Percentiles rank a stretch among this genome's conserved stretches.
These are phyloP conservation scores for Ctenochaetus hawaiiensis DNA, from an alignment of 2,797 vertebrate species.

Conservation along the genomic window DNA sequence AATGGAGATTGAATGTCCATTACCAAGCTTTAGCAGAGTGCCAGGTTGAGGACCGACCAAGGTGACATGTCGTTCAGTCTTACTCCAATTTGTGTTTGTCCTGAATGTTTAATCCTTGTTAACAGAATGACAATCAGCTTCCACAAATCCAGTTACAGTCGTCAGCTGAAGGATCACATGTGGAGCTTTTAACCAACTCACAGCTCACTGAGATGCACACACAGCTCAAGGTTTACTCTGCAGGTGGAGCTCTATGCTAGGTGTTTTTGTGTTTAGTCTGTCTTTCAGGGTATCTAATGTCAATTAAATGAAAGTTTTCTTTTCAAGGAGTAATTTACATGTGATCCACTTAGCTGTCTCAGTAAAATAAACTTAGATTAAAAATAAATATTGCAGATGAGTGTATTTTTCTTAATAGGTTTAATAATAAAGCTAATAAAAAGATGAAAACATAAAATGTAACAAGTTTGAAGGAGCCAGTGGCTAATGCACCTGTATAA, in stretches of 20 bases:
- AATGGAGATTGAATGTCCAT: too few relatives aligned
- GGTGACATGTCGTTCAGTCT: not conserved
- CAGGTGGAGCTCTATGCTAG: not conserved
- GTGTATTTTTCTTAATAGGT: too few relatives aligned
- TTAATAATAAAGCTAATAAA: too few relatives aligned
- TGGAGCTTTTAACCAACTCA: conserved; percentile 14
- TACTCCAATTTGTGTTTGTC: not conserved
- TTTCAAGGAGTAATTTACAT: not conserved
- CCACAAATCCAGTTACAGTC: conserved; percentile 32
- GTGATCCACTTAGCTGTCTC: too few relatives aligned
- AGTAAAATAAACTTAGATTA: too few relatives aligned
- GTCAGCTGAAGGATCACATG: conserved; percentile 4
- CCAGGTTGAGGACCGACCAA: not conserved
- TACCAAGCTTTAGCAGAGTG: not conserved
- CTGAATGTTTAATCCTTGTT: conserved; percentile 14
- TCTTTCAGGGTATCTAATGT: conserved; percentile 6
- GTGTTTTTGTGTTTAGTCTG: conserved; percentile 31
- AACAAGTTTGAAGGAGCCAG: too few relatives aligned
- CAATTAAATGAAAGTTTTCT: conserved; percentile 29
- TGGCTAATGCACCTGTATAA: too few relatives aligned
- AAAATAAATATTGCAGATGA: too few relatives aligned
- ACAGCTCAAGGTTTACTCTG: not conserved
- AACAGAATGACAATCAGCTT: conserved; percentile 27
- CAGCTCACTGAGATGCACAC: not conserved
- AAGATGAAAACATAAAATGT: too few relatives aligned